phyloP scores from a whole-genome alignment of 2,113 vertebrate genomes.

The Caloenas nicobarica region DNA sequence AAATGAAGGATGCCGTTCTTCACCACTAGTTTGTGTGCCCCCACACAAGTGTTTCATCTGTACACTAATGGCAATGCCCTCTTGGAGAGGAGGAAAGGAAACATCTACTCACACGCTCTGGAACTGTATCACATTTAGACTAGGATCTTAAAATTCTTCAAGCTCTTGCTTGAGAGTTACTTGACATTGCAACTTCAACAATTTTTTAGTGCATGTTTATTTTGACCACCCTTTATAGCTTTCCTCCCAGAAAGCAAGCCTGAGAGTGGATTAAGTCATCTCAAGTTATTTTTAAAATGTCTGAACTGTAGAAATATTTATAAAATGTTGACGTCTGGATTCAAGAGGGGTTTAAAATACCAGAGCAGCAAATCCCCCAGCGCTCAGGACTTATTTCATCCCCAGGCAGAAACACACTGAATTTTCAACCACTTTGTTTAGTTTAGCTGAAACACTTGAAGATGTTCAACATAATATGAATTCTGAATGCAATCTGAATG shows the following conservation, averaged over 20 bases:
- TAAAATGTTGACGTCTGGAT: conserved; percentile 48
- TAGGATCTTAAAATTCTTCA: not conserved
- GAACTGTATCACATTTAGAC: not conserved
- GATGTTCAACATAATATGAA: not conserved
- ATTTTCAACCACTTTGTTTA: not conserved
- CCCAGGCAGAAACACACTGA: not conserved
- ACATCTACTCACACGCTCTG: not conserved
- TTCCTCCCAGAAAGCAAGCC: conserved; percentile 25
- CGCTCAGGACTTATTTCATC: not conserved
- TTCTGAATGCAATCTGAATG: not conserved
- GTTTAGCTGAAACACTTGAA: not conserved
- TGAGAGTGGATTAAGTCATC: conserved; percentile 33
- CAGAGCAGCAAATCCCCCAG: conserved; percentile 48
- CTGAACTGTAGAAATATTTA: conserved; percentile 58
- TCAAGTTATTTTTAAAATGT: conserved; percentile 40
- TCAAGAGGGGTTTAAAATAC: conserved; percentile 63
- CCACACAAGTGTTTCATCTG: not conserved
- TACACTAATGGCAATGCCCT: not conserved
- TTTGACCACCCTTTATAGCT: conserved; percentile 19
- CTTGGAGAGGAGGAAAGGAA: not conserved
- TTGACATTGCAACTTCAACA: not conserved
- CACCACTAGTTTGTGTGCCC: not conserved
- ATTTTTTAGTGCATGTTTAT: not conserved
- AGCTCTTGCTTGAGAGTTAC: not conserved
- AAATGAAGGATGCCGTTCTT: accelerated